These are phyloP conservation scores for Cervus canadensis DNA, from an alignment of 2,113 vertebrate genomes.

Conservation along the genomic window DNA sequence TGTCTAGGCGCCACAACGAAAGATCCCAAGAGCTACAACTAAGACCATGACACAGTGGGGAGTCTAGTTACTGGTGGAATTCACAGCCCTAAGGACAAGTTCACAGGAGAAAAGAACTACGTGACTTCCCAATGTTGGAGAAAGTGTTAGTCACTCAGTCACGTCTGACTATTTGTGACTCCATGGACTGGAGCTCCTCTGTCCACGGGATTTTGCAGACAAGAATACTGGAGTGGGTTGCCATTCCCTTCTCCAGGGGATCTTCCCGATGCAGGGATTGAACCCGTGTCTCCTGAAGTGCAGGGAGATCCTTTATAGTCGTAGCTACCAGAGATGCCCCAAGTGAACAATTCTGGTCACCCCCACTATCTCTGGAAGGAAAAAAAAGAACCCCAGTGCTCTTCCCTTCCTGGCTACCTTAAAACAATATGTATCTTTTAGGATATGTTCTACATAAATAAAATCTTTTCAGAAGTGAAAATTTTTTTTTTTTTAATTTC, in stretches of 20 bases:
- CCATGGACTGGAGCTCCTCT: neutral
- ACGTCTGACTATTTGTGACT: neutral
- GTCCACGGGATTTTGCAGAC: neutral
- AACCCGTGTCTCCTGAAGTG: neutral
- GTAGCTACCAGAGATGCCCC: neutral
- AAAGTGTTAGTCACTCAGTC: neutral
- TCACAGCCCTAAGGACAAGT: neutral
- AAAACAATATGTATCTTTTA: neutral
- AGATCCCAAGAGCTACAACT: neutral
- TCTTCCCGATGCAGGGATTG: neutral
- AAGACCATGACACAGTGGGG: neutral
- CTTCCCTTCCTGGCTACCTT: neutral
- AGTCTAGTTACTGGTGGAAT: neutral
- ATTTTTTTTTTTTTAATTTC: too few relatives aligned
- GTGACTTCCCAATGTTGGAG: accelerated
- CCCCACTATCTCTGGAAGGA: neutral
- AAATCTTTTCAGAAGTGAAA: neutral
- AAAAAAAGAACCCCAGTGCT: neutral
- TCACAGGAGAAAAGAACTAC: neutral
- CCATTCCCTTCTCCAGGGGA: neutral
- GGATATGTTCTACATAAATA: neutral
- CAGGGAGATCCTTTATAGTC: neutral
- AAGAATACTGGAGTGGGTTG: neutral
- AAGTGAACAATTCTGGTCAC: neutral
- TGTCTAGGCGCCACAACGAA: neutral